Base-by-base conservation (phyloP, 2,888 invertebrate species). In the Polymixis lichenea region DNA sequence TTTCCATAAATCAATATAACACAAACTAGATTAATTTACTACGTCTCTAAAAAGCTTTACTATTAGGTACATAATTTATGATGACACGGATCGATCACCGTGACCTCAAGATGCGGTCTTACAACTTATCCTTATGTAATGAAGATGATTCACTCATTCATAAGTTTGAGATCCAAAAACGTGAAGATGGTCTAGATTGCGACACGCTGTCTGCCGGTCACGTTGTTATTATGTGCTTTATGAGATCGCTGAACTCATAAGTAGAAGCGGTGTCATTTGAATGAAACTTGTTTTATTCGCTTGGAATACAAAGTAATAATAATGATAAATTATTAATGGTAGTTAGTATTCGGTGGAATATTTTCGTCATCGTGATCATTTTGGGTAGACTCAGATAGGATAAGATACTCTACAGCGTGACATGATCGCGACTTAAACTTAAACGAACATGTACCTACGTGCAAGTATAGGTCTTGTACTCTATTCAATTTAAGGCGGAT, bases 71-170 rank as follows among this genome's bases (percentile, higher is more conserved):
- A 60, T 64, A 66, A 25, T 60, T 38, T 32, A 51, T 56, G 15
- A 15, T 66, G 38, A 62, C 65, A 55, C 53, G 8, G 46, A n/a
- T 72, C 58, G 60, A 78, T 86, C 74, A 82, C 83, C 83, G 78
- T 86, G 89, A 88, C 89, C 87, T 82, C 62, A 84, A 85, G 83
- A 82, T 80, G 77, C 71, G 88, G 85, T 86, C 86, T 89, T 84
- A 74, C 85, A 90, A 89, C 89, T 87, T 77, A 71, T 79, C 46
- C 46, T 87, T 86, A 84, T 78, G 69, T 80, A 84, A 86, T 75
- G 72, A 86, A 87, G 85, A 88, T 89, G 90, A 89, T 75, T 90
- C 89, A 90, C 73, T 79, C 84, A 84, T 87, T 86, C 80, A 86
- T 69, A 81, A 82, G 62, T 79, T 70, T 58, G 66, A 74, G 51